Conservation (phyloP, 2,888 invertebrate genomes). For the Dilophus febrilis region DNA sequence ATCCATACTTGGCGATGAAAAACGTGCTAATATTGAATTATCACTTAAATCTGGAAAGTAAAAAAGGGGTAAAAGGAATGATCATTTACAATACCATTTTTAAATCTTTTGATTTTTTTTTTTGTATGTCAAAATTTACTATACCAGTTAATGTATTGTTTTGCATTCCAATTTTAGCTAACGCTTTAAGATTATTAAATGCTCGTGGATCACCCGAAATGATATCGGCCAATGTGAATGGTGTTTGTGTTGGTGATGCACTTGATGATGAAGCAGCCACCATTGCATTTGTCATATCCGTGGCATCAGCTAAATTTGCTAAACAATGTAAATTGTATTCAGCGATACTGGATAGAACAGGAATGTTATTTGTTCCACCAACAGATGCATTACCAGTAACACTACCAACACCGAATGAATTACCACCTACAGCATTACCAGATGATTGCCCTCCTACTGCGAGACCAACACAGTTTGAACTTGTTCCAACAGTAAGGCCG, state of each 20-base stretch:
- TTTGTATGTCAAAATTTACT: conserved; percentile 4
- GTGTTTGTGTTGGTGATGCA: conserved; percentile 37
- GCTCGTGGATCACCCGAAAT: conserved; percentile 59
- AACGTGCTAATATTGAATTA: conserved; percentile 37
- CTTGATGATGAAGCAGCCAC: conserved; percentile 30
- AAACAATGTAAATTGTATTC: conserved; percentile 75
- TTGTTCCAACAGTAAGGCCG: conserved; percentile 8
- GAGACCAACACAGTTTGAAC: too few relatives aligned
- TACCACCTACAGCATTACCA: not conserved
- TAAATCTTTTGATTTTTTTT: not conserved
- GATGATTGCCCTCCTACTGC: too few relatives aligned
- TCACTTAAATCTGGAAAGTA: conserved; percentile 31
- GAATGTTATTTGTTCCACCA: conserved; percentile 27
- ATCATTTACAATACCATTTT: not conserved
- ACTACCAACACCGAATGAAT: too few relatives aligned
- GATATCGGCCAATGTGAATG: conserved; percentile 61
- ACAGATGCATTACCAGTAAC: conserved; percentile 21
- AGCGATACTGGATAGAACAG: conserved; percentile 50
- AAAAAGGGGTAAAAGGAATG: not conserved
- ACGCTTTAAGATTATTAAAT: conserved; percentile 73
- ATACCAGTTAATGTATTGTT: conserved; percentile 18
- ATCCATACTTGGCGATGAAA: conserved; percentile 41
- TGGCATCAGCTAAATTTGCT: conserved; percentile 46
- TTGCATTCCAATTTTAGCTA: conserved; percentile 42
- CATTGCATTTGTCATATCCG: conserved; percentile 29